Evolutionary conservation across 2,888 invertebrate species (phyloP), one percentile per base, ranked within the genome.

Genomic region (Parasteatoda lunata): DNA sequence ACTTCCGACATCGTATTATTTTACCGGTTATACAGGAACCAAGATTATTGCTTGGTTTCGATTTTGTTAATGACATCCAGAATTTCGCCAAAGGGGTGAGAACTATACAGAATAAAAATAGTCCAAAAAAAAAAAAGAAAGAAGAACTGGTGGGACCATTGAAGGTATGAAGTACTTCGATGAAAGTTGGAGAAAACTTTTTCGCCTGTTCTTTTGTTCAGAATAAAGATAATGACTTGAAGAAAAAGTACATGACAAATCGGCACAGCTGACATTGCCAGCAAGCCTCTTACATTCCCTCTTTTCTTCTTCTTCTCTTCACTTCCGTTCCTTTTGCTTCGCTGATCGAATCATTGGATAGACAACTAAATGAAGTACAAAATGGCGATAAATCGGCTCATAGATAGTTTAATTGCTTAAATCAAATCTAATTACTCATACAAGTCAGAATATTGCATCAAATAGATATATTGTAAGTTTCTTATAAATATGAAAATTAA

Each of bases 211-310:
- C 64, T 47, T 79, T 71, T n/a, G 51, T 49, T 45, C 47, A 49
- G 66, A 72, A 72, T 66, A 80, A 71, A 66, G 73, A 80, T 66
- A 73, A 73, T 66, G 80, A 66, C 65, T 45, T 73, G 72, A 65
- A 69, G 59, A 69, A 69, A 69, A 13, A 68, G 59, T 6, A n/a
- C 54, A 30, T 80, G 80, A 80, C 72, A 73, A 80, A 80, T 80
- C 80, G 72, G 72, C n/a, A 51, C 73, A 80, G 70, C 73, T 80
- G 80, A 80, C 80, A 80, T 5, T 52, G 45, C 30, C 80, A 80
- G 72, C 72, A n/a, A 30, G 45, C 66, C 45, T 15, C 48, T 15
- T 9, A 7, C 8, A 64, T 30, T 48, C 65, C 48, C 48, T 11
- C 6, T 13, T 7, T 8, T 54, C 49, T 65, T 51, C 59, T 65